phyloP scores from a whole-genome alignment of 2,888 invertebrate species.

The Stenchaetothrips biformis region DNA sequence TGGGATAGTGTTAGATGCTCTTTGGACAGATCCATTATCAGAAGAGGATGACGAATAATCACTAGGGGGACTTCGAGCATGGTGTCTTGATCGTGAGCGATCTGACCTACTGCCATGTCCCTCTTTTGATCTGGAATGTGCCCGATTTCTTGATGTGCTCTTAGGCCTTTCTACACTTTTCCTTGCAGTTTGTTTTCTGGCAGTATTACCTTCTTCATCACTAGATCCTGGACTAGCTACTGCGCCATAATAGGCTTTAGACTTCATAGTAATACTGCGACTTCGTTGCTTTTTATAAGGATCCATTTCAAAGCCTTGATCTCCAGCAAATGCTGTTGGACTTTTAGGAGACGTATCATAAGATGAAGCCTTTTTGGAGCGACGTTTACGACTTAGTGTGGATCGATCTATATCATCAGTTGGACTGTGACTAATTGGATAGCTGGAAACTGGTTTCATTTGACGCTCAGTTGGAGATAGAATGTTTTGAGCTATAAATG shows the following conservation, averaged over 20 bases:
- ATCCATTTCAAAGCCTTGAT: conserved; percentile 17
- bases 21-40: conserved; percentile 39
- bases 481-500: background rate
- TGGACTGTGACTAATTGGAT: conserved; percentile 5
- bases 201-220: background rate
- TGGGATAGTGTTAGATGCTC: conserved; percentile 41
- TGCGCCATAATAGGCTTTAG: background rate
- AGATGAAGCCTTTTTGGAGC: conserved; percentile 13
- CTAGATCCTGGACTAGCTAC: background rate
- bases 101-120: background rate
- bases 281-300: background rate
- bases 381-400: background rate
- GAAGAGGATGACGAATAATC: conserved; percentile 41
- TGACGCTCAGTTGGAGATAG: background rate
- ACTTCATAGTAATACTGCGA: conserved; percentile 2
- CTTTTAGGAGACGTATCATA: conserved; percentile 12
- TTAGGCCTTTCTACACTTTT: background rate
- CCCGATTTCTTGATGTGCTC: background rate
- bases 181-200: background rate
- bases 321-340: background rate
- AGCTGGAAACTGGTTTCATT: background rate
- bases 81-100: conserved; percentile 4
- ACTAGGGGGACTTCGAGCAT: conserved; percentile 41
- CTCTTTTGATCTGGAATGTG: background rate
- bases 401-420: conserved; percentile 14